These are phyloP conservation scores for Blastobasis adustella DNA, from an alignment of 2,888 invertebrate genomes.

Conservation along the genomic window DNA sequence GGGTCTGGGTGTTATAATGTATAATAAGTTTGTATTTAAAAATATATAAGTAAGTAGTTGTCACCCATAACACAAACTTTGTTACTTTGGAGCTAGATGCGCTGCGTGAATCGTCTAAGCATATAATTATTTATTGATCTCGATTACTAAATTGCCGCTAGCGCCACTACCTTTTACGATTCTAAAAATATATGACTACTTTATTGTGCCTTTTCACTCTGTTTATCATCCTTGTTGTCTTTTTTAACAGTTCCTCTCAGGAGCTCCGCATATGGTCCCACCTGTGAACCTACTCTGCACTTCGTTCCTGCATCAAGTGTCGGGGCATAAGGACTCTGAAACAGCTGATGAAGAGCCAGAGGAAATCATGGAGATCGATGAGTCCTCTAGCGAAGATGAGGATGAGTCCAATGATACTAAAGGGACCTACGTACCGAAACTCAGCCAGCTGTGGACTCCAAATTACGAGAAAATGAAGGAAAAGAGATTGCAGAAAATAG, in stretches of 20 bases:
- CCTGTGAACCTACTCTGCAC: constrained; percentile 56
- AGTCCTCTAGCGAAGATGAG: constrained; percentile 52
- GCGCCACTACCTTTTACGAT: no score
- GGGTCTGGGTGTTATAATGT: no score
- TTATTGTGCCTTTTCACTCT: no score
- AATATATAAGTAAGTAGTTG: no score
- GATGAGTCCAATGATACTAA: constrained; percentile 21
- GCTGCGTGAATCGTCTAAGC: no score
- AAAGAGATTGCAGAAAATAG: constrained; percentile 55
- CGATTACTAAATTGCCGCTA: no score
- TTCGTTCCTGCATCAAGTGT: constrained; percentile 53
- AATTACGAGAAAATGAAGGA: constrained; percentile 63
- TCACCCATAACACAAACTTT: no score
- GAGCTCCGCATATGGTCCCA: constrained; percentile 63
- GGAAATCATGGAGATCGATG: constrained; percentile 33
- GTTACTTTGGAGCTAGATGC: no score
- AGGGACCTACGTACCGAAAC: constrained; percentile 30
- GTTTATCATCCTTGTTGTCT: no score
- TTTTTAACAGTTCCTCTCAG: constrained; percentile 48
- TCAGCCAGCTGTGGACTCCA: constrained; percentile 50
- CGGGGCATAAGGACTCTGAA: constrained; percentile 38
- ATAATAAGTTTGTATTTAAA: no score
- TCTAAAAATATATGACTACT: no score
- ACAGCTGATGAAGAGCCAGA: constrained; percentile 24
- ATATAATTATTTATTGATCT: no score